phyloP scores from a whole-genome alignment of 2,113 vertebrate species.

The Bubo blakistoni region DNA sequence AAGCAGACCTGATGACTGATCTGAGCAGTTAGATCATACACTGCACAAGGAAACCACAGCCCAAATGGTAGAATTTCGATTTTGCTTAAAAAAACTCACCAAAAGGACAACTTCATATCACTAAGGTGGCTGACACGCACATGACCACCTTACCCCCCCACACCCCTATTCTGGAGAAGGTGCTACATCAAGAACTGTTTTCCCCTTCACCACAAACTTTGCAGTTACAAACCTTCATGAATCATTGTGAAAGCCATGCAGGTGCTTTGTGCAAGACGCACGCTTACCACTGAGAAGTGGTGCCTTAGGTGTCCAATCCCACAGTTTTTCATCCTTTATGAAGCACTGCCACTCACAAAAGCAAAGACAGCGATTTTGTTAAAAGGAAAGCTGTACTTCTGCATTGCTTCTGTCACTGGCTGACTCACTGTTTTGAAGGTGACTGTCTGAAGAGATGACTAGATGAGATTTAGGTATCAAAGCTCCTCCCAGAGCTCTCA shows the following conservation, averaged over 20 bases:
- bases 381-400: neutral
- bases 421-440: constrained; percentile 20
- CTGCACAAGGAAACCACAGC: neutral
- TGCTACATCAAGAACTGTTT: neutral
- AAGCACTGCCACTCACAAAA: neutral
- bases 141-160: fast-evolving
- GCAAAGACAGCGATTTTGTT: neutral
- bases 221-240: neutral
- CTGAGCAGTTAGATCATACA: neutral
- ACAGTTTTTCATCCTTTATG: neutral
- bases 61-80: neutral
- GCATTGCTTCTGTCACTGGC: neutral
- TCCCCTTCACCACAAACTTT: neutral
- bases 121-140: neutral
- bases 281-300: fast-evolving
- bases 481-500: neutral
- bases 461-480: neutral
- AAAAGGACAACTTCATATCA: neutral
- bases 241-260: fast-evolving
- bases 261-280: neutral
- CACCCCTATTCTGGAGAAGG: neutral
- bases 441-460: neutral
- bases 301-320: neutral
- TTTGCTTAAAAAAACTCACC: fast-evolving
- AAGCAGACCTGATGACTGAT: neutral